phyloP scores from a whole-genome alignment of 2,113 vertebrate genomes.

The Ptyas mucosa region DNA sequence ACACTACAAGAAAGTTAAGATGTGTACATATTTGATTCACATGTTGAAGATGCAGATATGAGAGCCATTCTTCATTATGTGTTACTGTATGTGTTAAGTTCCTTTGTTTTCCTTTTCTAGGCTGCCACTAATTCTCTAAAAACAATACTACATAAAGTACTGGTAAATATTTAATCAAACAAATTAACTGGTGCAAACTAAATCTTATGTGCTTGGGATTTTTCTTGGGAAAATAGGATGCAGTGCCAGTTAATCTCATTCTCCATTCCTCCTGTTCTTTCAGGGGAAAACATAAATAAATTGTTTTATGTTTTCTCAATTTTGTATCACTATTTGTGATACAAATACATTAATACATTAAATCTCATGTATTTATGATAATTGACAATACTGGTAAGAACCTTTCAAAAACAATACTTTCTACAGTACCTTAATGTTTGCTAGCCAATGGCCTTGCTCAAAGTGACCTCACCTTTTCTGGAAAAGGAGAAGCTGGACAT shows the following conservation, averaged over 20 bases:
- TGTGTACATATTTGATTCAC: neutral
- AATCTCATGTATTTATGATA: neutral
- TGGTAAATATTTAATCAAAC: neutral
- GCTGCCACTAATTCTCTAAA: neutral
- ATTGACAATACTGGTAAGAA: neutral
- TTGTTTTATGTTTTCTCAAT: neutral
- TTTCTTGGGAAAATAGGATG: neutral
- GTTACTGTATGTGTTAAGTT: neutral
- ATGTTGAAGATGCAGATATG: neutral
- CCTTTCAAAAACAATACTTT: neutral
- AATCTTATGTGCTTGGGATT: neutral
- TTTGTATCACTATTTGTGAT: neutral
- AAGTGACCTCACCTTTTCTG: neutral
- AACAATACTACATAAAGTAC: neutral
- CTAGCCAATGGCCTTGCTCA: neutral
- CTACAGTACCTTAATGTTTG: neutral
- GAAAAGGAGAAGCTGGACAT: neutral
- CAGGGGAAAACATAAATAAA: neutral
- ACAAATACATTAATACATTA: neutral
- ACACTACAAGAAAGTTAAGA: neutral
- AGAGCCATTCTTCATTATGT: neutral
- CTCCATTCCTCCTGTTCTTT: neutral
- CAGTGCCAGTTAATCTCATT: neutral
- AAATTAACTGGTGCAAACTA: neutral
- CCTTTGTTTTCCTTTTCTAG: neutral